Evolutionary conservation across 1,140 invertebrate genomes (phyloP).

Genomic region (Atopsyche davidsoni): DNA sequence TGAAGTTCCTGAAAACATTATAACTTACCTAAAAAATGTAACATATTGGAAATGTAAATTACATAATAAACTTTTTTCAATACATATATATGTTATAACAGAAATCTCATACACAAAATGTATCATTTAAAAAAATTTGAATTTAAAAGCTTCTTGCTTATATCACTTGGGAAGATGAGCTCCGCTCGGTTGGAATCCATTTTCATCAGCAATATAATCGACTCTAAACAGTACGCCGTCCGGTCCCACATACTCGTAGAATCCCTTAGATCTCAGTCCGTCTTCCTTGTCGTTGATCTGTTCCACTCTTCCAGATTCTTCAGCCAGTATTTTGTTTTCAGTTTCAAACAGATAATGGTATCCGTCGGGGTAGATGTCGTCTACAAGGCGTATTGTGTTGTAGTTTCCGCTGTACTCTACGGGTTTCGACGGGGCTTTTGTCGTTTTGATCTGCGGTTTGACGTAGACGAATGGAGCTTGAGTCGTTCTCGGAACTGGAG

Average conservation of each 20-base stretch:
- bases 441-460: not conserved
- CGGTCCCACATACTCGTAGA: slow-evolving; percentile 54
- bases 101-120: not conserved
- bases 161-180: slow-evolving; percentile 44
- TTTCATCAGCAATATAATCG: slow-evolving; percentile 59
- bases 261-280: slow-evolving; percentile 49
- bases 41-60: too few relatives aligned
- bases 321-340: slow-evolving; percentile 54
- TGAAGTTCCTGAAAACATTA: too few relatives aligned
- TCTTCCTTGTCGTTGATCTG: slow-evolving; percentile 45
- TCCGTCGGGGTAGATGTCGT: slow-evolving; percentile 38
- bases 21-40: too few relatives aligned
- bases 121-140: not conserved
- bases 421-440: not conserved
- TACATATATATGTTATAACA: not conserved
- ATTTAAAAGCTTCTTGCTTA: not conserved
- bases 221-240: slow-evolving; percentile 64
- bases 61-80: not conserved
- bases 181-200: slow-evolving; percentile 57
- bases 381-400: slow-evolving; percentile 41
- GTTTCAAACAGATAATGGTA: slow-evolving; percentile 57
- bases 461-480: not conserved
- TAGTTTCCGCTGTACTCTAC: slow-evolving; percentile 29
- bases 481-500: not conserved
- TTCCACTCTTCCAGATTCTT: slow-evolving; percentile 49